Percentiles rank a stretch among this genome's conserved stretches.
Evolutionary conservation across 2,797 vertebrate genomes (phyloP).

Genomic region (Echeneis naucrates): DNA sequence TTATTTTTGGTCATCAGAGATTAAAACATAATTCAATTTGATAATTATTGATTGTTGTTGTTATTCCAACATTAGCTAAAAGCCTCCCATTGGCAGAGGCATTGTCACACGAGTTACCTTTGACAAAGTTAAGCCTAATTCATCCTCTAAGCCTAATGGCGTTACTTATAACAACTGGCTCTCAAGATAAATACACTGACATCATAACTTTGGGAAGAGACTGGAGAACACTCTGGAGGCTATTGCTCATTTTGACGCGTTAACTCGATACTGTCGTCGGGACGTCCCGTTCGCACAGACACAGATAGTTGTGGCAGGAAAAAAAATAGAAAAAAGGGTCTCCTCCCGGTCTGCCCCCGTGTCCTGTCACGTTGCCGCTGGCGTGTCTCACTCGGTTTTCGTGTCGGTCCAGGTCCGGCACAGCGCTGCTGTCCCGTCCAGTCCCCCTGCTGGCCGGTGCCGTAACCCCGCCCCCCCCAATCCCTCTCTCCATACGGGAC

Average conservation of each 20-base stretch:
- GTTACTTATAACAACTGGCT: not conserved
- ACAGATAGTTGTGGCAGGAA: not conserved
- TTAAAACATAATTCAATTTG: not conserved
- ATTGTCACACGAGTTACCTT: not conserved
- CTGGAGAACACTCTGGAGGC: not conserved
- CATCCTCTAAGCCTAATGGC: not conserved
- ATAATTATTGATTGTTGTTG: not conserved
- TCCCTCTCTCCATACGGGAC: slow-evolving; percentile 87
- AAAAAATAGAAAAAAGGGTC: slow-evolving; percentile 5
- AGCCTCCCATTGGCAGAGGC: too few relatives aligned
- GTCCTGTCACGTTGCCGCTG: slow-evolving; percentile 64
- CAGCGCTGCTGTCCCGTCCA: slow-evolving; percentile 14
- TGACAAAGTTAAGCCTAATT: not conserved
- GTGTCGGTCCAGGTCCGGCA: slow-evolving; percentile 14
- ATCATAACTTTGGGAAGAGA: not conserved
- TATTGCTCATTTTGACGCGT: slow-evolving; percentile 17
- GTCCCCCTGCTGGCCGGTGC: slow-evolving; percentile 57
- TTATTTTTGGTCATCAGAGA: not conserved
- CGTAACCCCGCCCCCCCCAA: slow-evolving; percentile 65
- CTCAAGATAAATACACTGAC: not conserved
- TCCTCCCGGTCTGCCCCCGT: slow-evolving; percentile 53
- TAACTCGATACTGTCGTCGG: slow-evolving; percentile 24
- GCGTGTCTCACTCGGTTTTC: slow-evolving; percentile 27
- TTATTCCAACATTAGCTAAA: not conserved
- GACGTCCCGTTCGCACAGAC: slow-evolving; percentile 52